A percentile compares a stretch with the other conserved stretches of the same genome.
phyloP scores from a whole-genome alignment of 2,888 invertebrate species.

The Belgica antarctica region DNA sequence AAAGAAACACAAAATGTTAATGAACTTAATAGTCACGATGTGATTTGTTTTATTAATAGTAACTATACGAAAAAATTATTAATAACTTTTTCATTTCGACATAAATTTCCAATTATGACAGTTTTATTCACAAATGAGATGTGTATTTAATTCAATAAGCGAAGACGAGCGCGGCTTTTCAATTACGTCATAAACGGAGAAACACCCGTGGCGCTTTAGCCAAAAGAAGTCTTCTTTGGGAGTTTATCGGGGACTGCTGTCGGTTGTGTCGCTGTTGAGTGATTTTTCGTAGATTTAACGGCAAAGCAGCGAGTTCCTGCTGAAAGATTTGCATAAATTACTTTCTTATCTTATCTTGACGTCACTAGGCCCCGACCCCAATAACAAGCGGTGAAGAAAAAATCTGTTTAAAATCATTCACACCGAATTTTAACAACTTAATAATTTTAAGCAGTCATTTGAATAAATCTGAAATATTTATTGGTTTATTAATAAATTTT shows the following conservation, averaged over 20 bases:
- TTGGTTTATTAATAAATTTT: constrained; percentile 25
- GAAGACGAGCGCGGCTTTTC: constrained; percentile 7
- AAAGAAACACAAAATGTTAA: constrained; percentile 1
- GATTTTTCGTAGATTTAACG: no score
- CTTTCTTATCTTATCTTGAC: no score
- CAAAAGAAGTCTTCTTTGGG: neutral
- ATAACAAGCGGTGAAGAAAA: neutral
- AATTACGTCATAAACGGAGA: constrained; percentile 9
- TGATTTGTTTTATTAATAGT: neutral
- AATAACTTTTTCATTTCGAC: neutral
- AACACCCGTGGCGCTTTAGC: constrained; percentile 4
- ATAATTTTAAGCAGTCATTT: constrained; percentile 19
- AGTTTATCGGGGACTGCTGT: no score
- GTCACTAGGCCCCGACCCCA: no score
- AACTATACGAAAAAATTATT: constrained; percentile 12
- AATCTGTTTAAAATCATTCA: no score
- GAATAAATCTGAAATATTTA: constrained; percentile 36
- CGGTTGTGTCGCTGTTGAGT: constrained; percentile 1
- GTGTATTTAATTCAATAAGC: constrained; percentile 15
- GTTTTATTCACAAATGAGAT: constrained; percentile 3
- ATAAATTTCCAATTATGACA: constrained; percentile 20
- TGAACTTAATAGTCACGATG: constrained; percentile 26
- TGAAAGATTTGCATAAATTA: no score
- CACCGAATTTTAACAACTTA: constrained; percentile 31
- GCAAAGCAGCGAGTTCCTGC: no score